Evolutionary conservation across 2,797 vertebrate genomes (phyloP), one percentile per base, ranked within the genome.

Genomic region (Threskiornis aethiopicus): DNA sequence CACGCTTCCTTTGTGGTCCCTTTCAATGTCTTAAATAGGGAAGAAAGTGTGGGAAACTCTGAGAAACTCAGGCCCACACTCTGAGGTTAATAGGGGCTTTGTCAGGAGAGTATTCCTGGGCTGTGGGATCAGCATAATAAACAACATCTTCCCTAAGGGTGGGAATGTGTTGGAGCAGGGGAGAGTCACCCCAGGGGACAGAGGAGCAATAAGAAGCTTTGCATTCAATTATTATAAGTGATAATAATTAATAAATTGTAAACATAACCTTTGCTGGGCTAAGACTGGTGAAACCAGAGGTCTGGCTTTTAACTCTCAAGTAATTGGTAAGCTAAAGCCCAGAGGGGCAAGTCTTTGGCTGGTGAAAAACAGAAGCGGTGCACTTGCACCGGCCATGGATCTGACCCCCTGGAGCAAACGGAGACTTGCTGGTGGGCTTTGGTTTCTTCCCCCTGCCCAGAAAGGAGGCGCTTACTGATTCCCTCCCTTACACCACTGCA

Each of bases 1-100:
- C 98, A 98, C 98, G 97, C 98, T 98, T 98, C 98, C 90, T 98
- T 98, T 98, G 98, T 98, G 93, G 89, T 51, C 84, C 94, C 85
- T 81, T 90, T 98, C 94, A 98, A 97, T 98, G 97, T 94, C 96
- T 95, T 97, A 97, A 98, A 98, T 97, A 93, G 98, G 97, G 88
- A 94, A 87, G 84, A 97, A 97, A 98, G 98, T 98, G 98, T 98
- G 98, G 98, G 98, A 98, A 98, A 97, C 96, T 95, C 94, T 2
- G 89, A 87, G 97, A 97, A 97, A 96, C 96, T 97, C 96, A 7
- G 90, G 97, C 98, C 98, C 98, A 97, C 97, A 97, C 97, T 96
- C 96, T 52, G 91, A 90, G 95, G 96, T 95, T 96, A 98, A 97
- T 97, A 96, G 96, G 95, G 94, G 91, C 94, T 96, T 97, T 97